These are phyloP conservation scores for Theropithecus gelada DNA, from an alignment of 2,113 vertebrate genomes.

Conservation along the genomic window DNA sequence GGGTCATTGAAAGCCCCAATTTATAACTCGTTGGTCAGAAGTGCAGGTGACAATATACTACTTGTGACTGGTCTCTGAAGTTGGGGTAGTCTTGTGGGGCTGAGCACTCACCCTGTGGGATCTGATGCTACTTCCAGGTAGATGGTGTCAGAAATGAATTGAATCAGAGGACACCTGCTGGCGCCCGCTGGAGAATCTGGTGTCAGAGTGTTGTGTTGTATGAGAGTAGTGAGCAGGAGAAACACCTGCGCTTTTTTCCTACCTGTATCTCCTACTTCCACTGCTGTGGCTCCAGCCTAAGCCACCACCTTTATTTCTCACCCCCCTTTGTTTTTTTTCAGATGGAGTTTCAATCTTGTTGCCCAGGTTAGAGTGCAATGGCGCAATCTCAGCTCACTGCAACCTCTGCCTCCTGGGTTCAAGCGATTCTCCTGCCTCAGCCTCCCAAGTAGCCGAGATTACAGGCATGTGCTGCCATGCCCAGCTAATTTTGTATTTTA, in stretches of 20 bases:
- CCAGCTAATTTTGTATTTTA: no score
- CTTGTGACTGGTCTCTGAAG: background rate
- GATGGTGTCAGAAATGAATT: background rate
- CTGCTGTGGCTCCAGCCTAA: fast-evolving
- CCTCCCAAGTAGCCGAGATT: no score
- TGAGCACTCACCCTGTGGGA: background rate
- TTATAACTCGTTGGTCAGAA: background rate
- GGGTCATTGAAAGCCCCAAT: background rate
- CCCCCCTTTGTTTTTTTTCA: no score
- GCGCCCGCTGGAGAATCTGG: background rate
- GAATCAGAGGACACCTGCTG: background rate
- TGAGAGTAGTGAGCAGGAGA: background rate
- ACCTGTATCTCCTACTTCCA: background rate
- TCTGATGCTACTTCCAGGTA: background rate
- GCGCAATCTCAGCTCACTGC: no score
- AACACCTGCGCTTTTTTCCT: background rate
- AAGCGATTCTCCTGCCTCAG: no score
- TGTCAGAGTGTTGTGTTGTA: background rate
- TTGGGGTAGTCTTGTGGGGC: background rate
- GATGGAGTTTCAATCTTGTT: no score
- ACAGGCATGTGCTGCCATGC: no score
- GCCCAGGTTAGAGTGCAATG: no score
- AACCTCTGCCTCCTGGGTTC: no score
- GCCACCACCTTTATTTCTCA: background rate
- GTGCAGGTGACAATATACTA: background rate